Base-by-base conservation (phyloP, 2,797 vertebrate genomes). In the Coracias cyanogaster region DNA sequence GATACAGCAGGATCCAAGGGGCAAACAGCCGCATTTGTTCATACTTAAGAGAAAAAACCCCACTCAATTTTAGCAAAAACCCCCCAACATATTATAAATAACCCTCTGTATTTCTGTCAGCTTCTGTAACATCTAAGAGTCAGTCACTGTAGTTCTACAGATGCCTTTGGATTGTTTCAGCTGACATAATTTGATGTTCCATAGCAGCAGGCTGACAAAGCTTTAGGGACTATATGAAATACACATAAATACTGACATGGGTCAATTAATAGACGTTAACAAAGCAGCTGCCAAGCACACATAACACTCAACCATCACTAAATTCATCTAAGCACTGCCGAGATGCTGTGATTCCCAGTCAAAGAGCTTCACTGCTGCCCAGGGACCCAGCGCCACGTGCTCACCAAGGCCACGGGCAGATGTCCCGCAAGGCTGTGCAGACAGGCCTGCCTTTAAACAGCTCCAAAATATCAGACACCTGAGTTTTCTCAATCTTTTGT, bases 381-480 rank as follows among this genome's bases (percentile, higher is more conserved):
- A 11, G 57, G 26, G 67, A 16, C 26, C 3, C 7, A 1, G 31
- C 25, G 15, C 77, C 51, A 20, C 4, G 10, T 2, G 9, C 49
- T 55, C 4, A 0, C 46, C 15, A 10, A n/a, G 7, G 19, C 46
- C 37, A 15, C 7, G 0, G 10, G 72, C 28, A 15, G 39, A 25
- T 14, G 13, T 16, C 31, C 19, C 48, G 16, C 41, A 16, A 16
- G 41, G 41, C 41, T 43, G 41, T 16, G 41, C 41, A 43, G 41
- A 11, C n/a, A 20, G 37, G 39, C 12, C 37, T 5, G 15, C 48
- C 48, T 49, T 49, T 49, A 49, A 52, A 52, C 17, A 11, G 28
- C 51, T 29, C 16, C 51, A 29, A 52, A 29, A 52, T 17, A 29
- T 18, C 51, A 29, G 28, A 18, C 15, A 29, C 51, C 28, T 29